Percentiles rank a stretch among this genome's conserved stretches.
Conservation (phyloP, 1,140 invertebrate genomes). For the Nomia melanderi region DNA sequence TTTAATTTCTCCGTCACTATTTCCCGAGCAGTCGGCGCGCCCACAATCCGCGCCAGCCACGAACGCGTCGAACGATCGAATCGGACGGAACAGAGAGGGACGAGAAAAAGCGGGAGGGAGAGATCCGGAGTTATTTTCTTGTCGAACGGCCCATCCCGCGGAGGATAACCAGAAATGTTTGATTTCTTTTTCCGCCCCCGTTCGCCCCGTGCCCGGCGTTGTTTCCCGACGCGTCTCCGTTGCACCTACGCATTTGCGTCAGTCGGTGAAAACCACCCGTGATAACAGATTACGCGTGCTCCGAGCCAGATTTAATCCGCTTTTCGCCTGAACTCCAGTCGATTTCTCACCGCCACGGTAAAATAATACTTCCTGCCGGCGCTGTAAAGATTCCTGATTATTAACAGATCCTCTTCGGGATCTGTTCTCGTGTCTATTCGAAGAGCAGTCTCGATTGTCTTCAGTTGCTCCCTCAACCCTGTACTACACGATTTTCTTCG, state of each 20-base stretch:
- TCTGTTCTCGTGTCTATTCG: not conserved
- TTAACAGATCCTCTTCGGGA: not conserved
- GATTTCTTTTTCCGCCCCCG: conserved; percentile 58
- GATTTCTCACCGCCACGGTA: not conserved
- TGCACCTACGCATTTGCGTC: conserved; percentile 64
- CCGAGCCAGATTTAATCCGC: conserved; percentile 5
- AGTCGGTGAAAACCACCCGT: conserved; percentile 20
- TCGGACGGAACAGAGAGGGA: not conserved
- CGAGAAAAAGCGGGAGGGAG: conserved; percentile 33
- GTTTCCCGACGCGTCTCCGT: conserved; percentile 3
- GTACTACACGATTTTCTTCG: too few relatives aligned
- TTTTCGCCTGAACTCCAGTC: not conserved
- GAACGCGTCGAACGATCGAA: not conserved
- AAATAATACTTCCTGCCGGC: conserved; percentile 29
- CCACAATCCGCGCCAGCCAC: conserved; percentile 42
- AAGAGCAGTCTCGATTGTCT: not conserved
- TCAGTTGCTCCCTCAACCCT: not conserved
- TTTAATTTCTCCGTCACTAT: conserved; percentile 54
- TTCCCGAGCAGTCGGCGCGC: conserved; percentile 26
- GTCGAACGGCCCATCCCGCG: conserved; percentile 48
- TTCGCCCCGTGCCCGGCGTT: not conserved
- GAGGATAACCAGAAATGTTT: conserved; percentile 70
- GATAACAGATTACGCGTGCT: conserved; percentile 14
- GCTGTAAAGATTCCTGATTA: not conserved
- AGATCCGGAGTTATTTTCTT: conserved; percentile 62